A percentile compares a stretch with the other conserved stretches of the same genome.
phyloP scores from a whole-genome alignment of 2,797 vertebrate species.

The Lates japonicus region DNA sequence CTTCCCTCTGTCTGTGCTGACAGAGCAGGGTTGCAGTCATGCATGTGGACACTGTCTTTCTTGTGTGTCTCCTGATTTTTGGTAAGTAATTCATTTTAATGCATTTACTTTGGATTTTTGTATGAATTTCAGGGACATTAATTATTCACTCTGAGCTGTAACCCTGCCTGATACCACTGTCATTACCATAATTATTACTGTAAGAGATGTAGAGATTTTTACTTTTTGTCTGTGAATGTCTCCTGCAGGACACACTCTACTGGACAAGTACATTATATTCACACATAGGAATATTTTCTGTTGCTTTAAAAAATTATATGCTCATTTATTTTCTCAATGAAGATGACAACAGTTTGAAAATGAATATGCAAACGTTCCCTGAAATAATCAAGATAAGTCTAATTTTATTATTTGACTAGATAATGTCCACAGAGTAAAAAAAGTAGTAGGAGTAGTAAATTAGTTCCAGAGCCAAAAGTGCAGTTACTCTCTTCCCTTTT shows the following conservation, averaged over 20 bases:
- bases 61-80: conserved; percentile 64
- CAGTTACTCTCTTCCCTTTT: conserved; percentile 70
- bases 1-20: conserved; percentile 54
- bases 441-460: background rate
- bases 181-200: background rate
- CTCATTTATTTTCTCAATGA: background rate
- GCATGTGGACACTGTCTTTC: conserved; percentile 60
- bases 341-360: background rate
- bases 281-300: background rate
- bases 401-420: background rate
- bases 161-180: background rate
- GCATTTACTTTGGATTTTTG: background rate
- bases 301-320: background rate
- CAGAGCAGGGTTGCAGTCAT: conserved; percentile 72
- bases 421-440: background rate
- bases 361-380: background rate
- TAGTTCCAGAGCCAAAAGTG: conserved; percentile 35
- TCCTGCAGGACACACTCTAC: background rate
- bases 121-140: background rate
- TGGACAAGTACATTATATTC: background rate
- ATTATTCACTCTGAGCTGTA: rapidly evolving
- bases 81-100: conserved; percentile 71
- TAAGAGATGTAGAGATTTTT: background rate
- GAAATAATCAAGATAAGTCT: background rate
- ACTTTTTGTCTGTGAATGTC: background rate